Evolutionary conservation across 1,140 invertebrate genomes (phyloP), one percentile per base, ranked within the genome.

Genomic region (Popillia japonica): DNA sequence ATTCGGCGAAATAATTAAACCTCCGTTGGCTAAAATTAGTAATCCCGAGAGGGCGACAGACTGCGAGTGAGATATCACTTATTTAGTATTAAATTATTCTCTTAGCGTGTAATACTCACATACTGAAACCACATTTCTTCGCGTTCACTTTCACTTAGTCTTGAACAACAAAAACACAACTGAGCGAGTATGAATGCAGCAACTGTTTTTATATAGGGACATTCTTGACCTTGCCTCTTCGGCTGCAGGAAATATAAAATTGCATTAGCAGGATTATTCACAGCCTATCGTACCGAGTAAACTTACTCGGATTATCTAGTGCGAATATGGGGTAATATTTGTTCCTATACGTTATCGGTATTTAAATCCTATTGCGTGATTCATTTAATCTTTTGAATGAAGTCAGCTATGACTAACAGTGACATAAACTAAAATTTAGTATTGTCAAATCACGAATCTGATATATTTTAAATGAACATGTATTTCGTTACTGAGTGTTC

Each of bases 211-310:
- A 68, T 68, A 68, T 68, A 68, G 61, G 61, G 61, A 14, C 61
- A 68, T 68, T 68, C 61, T 68, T 68, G 61, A 68, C 61, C 61
- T 68, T 68, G 61, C 61, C 61, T 68, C 61, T 68, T 68, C 61
- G 61, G 61, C 61, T 68, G 61, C 61, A 68, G 61, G 61, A 68
- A 68, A 22, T 34, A 68, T 68, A 14, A 27, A 27, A 68, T 68
- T 68, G 61, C 27, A 27, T 68, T 68, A 34, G 22, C 20, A 9
- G 61, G 2, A 68, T 68, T 68, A 68, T 68, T 68, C 61, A 68
- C 61, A 68, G 11, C 61, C 27, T 22, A 68, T 27, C 61, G 61
- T 68, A 27, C 8, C 20, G 61, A 22, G 10, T 22, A 68, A n/a
- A n/a, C 14, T n/a, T 17, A n/a, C 48, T 55, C 48, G 14, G 48